Evolutionary conservation across 1,140 invertebrate genomes (phyloP).

Genomic region (Thaumetopoea pityocampa): DNA sequence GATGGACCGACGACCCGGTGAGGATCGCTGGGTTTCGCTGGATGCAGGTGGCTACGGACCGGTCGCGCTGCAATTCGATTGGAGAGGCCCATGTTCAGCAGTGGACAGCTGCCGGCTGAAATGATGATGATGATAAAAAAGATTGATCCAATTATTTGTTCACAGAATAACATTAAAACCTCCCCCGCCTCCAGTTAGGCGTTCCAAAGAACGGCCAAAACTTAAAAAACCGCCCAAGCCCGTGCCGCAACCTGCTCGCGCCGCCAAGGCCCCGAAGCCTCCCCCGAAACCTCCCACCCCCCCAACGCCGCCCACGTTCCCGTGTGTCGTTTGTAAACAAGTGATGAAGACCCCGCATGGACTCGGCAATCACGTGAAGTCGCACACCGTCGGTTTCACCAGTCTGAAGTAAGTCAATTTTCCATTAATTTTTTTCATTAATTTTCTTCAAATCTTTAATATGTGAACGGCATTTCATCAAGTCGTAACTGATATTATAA

Average conservation of each 20-base stretch:
- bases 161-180: conserved; percentile 4
- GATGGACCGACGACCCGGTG: too few species aligned
- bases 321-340: background rate
- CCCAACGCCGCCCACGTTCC: background rate
- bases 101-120: too few species aligned
- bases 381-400: conserved; percentile 1
- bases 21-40: too few species aligned
- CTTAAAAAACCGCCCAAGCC: background rate
- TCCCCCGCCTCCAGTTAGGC: background rate
- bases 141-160: too few species aligned
- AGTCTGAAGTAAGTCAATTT: conserved; percentile 1
- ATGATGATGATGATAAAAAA: too few species aligned
- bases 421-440: background rate
- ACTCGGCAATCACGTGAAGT: background rate
- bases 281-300: background rate
- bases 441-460: background rate
- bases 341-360: background rate
- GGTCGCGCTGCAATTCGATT: too few species aligned
- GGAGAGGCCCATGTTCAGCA: too few species aligned
- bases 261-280: background rate
- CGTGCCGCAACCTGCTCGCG: too few species aligned
- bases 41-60: too few species aligned
- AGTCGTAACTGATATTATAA: too few species aligned
- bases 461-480: too few species aligned
- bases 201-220: background rate